phyloP scores from a whole-genome alignment of 2,888 invertebrate genomes.

The Arctia plantaginis region DNA sequence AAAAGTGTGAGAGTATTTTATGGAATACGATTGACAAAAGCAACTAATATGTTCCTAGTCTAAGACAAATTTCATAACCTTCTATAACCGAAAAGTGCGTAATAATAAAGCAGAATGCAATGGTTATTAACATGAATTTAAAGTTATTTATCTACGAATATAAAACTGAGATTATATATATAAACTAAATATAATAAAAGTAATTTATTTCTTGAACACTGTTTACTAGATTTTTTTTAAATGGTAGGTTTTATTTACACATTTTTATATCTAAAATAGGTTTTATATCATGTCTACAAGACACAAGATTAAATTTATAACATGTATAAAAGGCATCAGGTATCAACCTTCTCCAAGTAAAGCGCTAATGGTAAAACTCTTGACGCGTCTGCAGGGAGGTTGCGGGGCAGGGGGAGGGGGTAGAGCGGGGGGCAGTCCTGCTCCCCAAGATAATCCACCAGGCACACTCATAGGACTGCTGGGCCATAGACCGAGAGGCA shows the following conservation, averaged over 20 bases:
- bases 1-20: neutral
- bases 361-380: conserved; percentile 83
- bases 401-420: conserved; percentile 66
- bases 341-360: conserved; percentile 81
- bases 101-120: neutral
- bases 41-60: neutral
- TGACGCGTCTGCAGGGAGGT: conserved; percentile 76
- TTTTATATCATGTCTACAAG: neutral
- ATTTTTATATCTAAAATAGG: neutral
- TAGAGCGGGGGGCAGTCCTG: conserved; percentile 60
- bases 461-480: conserved; percentile 56
- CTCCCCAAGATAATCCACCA: conserved; percentile 70
- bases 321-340: neutral
- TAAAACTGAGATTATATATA: neutral
- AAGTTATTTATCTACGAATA: neutral
- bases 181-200: conserved; percentile 2
- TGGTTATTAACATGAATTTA: neutral
- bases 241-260: conserved; percentile 19
- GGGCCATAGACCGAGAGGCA: conserved; percentile 75
- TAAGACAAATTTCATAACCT: neutral
- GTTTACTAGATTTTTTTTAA: conserved; percentile 20
- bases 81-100: neutral
- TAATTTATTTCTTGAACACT: conserved; percentile 22
- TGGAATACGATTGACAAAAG: neutral
- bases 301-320: neutral